phyloP scores from a whole-genome alignment of 2,888 invertebrate genomes.

The Petrophora chlorosata region DNA sequence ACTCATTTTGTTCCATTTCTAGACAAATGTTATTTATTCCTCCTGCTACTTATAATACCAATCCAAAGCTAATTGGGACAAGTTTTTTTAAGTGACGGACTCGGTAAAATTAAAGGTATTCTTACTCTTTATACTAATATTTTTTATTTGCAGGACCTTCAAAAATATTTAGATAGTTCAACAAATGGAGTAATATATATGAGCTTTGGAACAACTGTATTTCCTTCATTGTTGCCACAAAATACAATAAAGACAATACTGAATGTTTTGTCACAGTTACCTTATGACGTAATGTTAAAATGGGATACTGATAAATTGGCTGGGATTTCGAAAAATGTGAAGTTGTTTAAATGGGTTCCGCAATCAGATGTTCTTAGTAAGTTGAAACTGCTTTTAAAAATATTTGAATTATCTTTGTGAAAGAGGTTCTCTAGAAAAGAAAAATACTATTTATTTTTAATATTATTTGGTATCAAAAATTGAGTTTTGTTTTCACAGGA shows the following conservation, averaged over 20 bases:
- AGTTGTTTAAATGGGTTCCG: slow-evolving; percentile 69
- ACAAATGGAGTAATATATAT: slow-evolving; percentile 70
- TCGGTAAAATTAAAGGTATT: too few relatives aligned
- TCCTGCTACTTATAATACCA: too few relatives aligned
- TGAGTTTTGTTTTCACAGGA: too few relatives aligned
- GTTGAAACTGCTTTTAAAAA: slow-evolving; percentile 12
- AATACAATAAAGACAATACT: slow-evolving; percentile 51
- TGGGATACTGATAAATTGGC: slow-evolving; percentile 64
- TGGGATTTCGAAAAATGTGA: slow-evolving; percentile 60
- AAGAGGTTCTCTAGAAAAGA: too few relatives aligned
- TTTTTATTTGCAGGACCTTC: slow-evolving; percentile 51
- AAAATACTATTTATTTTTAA: neutral
- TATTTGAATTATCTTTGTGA: too few relatives aligned
- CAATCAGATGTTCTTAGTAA: slow-evolving; percentile 68
- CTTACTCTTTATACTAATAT: neutral
- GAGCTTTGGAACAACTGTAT: slow-evolving; percentile 70
- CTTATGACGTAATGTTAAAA: slow-evolving; percentile 72
- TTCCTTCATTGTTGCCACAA: slow-evolving; percentile 51
- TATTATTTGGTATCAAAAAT: neutral
- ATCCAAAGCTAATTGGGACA: too few relatives aligned
- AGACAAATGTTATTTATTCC: too few relatives aligned
- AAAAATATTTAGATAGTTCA: slow-evolving; percentile 60
- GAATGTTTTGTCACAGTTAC: slow-evolving; percentile 59
- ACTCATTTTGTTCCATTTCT: too few relatives aligned
- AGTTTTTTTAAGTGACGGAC: too few relatives aligned